A percentile compares a stretch with the other conserved stretches of the same genome.
These are phyloP conservation scores for Caenorhabditis wallacei DNA, from an alignment of 2,888 invertebrate species.

Conservation along the genomic window DNA sequence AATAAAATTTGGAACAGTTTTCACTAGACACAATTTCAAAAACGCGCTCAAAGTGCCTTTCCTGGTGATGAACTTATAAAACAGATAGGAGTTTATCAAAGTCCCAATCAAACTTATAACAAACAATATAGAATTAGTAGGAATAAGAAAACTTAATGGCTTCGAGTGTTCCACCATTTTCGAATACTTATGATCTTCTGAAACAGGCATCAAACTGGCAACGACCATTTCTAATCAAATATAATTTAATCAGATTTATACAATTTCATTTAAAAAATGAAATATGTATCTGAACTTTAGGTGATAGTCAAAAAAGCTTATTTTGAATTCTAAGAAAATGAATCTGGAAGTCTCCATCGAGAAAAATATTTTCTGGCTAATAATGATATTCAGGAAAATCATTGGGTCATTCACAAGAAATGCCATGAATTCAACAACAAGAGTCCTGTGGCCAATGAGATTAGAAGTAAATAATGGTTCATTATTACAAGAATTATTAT, in stretches of 20 bases:
- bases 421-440: too few species aligned
- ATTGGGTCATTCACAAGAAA: too few species aligned
- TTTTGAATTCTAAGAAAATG: too few species aligned
- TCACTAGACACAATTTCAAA: conserved; percentile 6
- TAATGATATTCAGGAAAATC: too few species aligned
- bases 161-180: neutral
- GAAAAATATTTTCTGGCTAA: too few species aligned
- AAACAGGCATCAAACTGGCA: neutral
- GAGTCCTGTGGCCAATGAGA: too few species aligned
- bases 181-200: neutral
- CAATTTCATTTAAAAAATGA: neutral
- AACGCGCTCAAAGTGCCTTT: conserved; percentile 6
- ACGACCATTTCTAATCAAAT: neutral
- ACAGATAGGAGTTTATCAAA: neutral
- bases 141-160: neutral
- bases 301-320: neutral
- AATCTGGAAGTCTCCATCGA: too few species aligned
- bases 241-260: neutral
- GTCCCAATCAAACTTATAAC: conserved; percentile 10
- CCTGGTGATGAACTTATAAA: conserved; percentile 4
- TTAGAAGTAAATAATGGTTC: too few species aligned
- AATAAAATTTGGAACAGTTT: conserved; percentile 13
- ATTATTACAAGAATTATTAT: too few species aligned
- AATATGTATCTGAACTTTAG: neutral
- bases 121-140: neutral